A percentile compares a stretch with the other conserved stretches of the same genome.
Evolutionary conservation across 2,888 invertebrate species (phyloP).

Genomic region (Hyalella azteca): DNA sequence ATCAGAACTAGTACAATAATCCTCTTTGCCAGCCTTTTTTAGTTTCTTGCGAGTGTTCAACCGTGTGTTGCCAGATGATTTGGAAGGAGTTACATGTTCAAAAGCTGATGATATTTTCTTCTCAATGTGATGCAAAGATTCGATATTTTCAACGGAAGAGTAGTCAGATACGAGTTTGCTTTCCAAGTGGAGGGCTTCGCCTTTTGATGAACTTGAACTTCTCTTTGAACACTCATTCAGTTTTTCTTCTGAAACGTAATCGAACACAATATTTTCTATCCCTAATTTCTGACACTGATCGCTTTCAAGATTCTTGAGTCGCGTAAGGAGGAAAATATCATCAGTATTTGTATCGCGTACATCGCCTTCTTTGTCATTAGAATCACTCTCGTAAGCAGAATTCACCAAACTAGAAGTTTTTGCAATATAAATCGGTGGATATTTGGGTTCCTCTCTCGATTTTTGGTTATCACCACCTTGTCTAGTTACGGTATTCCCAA

Average conservation of each 20-base stretch:
- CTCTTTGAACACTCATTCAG: background rate
- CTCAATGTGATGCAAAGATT: conserved; percentile 2
- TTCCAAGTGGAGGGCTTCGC: background rate
- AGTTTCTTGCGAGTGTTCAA: too few species aligned
- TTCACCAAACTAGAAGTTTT: background rate
- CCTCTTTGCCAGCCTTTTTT: too few species aligned
- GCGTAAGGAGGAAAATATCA: background rate
- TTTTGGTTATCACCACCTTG: too few species aligned
- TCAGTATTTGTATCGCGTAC: background rate
- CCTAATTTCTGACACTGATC: conserved; percentile 13
- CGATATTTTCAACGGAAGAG: conserved; percentile 1
- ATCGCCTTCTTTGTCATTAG: background rate
- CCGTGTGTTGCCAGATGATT: background rate
- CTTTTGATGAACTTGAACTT: background rate
- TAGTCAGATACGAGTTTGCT: conserved; percentile 9
- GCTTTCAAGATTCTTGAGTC: background rate
- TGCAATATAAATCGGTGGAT: too few species aligned
- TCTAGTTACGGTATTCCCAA: too few species aligned
- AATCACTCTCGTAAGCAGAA: conserved; percentile 9
- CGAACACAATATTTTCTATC: background rate
- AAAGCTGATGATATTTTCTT: background rate
- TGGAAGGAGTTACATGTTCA: background rate
- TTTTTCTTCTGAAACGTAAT: background rate
- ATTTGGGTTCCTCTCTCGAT: too few species aligned
- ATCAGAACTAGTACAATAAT: too few species aligned